Percentiles rank a stretch among this genome's conserved stretches.
Conservation (phyloP, 2,113 vertebrate species). For the Mormyrus lacerda region DNA sequence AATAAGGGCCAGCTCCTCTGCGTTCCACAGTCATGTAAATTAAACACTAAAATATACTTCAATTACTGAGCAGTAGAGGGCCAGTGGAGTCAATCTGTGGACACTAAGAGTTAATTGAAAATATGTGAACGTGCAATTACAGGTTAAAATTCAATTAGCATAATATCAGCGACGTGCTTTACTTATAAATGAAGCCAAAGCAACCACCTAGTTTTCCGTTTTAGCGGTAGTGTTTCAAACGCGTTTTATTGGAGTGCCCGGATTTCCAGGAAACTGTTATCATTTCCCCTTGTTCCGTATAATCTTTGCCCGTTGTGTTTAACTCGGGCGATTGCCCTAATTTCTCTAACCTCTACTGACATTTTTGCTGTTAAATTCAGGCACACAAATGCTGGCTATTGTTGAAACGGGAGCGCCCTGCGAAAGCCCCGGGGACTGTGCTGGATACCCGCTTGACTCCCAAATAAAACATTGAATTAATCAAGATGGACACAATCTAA, state of each 20-base stretch:
- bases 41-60: neutral
- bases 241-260: neutral
- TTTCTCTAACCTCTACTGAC: constrained; percentile 1
- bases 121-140: constrained; percentile 17
- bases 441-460: neutral
- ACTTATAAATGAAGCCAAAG: constrained; percentile 6
- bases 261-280: neutral
- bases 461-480: constrained; percentile 12
- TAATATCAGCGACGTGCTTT: neutral
- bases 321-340: neutral
- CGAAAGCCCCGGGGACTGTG: neutral
- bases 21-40: neutral
- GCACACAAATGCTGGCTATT: neutral
- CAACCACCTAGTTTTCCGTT: neutral
- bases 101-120: constrained; percentile 16
- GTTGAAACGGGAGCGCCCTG: neutral
- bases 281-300: neutral
- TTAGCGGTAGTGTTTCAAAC: neutral
- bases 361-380: neutral
- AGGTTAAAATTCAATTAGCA: constrained; percentile 24
- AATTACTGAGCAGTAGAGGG: neutral
- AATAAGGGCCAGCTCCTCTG: neutral
- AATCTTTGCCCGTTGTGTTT: neutral
- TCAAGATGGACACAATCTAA: neutral
- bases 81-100: neutral